Evolutionary conservation across 2,888 invertebrate species (phyloP).

Genomic region (Chaetogeoica ovagalla): DNA sequence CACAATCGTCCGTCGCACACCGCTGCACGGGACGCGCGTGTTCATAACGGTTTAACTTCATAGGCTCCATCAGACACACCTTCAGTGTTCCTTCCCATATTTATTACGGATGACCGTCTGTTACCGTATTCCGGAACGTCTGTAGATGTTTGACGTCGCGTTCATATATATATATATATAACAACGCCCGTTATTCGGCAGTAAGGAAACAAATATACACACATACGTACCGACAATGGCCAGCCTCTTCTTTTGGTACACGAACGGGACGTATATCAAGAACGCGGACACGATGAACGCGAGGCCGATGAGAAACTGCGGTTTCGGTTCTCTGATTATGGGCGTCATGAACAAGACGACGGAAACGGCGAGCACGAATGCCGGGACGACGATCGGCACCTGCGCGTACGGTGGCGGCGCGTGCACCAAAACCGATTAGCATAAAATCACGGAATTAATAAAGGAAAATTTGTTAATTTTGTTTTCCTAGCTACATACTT

Average conservation of each 20-base stretch:
- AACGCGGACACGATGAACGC: conserved; percentile 72
- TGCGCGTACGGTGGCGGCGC: conserved; percentile 56
- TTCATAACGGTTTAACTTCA: too few species aligned
- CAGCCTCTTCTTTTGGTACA: conserved; percentile 64
- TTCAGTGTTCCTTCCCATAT: too few species aligned
- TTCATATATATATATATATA: too few species aligned
- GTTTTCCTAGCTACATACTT: conserved; percentile 27
- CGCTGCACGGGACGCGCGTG: too few species aligned
- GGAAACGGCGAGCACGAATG: conserved; percentile 71
- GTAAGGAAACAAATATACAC: too few species aligned
- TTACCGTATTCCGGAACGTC: too few species aligned
- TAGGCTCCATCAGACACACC: too few species aligned
- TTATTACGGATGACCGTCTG: too few species aligned
- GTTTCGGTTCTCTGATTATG: conserved; percentile 73
- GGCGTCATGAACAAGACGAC: conserved; percentile 75
- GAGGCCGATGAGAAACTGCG: conserved; percentile 76
- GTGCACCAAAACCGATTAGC: neutral
- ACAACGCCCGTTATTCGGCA: too few species aligned
- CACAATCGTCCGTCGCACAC: too few species aligned
- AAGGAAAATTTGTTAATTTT: too few species aligned
- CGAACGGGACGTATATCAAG: conserved; percentile 73
- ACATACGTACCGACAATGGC: conserved; percentile 21
- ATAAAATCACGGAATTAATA: neutral
- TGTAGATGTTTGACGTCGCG: too few species aligned
- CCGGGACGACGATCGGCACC: conserved; percentile 74